Base-by-base conservation (phyloP, 2,113 vertebrate genomes). In the Cygnus buccinator region DNA sequence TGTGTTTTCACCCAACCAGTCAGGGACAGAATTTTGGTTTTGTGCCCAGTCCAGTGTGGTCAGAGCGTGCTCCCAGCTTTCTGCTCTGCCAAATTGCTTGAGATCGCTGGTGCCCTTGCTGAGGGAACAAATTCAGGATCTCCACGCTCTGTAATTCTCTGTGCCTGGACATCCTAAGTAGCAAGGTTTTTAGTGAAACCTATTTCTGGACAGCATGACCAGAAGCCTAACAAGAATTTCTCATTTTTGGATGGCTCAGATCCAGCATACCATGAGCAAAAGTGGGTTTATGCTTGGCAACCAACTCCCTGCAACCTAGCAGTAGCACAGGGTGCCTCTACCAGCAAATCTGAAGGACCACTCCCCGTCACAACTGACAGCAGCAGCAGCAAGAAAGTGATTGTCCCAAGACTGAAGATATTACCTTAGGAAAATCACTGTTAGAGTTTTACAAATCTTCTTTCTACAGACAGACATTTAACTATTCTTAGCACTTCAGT, bases 151-250 rank as follows among this genome's bases (percentile, higher is more conserved):
- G 10, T 29, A 33, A 26, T 7, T 54, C 26, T 43, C 76, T 58
- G 31, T 37, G 6, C 10, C 25, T 1, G 8, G 31, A 9, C 31
- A 4, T 50, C 18, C 11, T 14, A 26, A 0, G 10, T 9, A 37
- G 13, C 12, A 66, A 57, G 25, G 25, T 61, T 80, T 80, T 14
- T 35, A 70, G 33, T 22, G 12, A 70, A 93, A 68, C 3, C 1
- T 9, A 13, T 52, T 65, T 31, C 21, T 9, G 41, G 18, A 72
- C 22, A 63, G 14, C 12, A 7, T 28, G 33, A 22, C 5, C 59
- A 48, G 29, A 37, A 39, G 65, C 6, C 54, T 73, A 76, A n/a
- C 28, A 82, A 68, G 23, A 79, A 70, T 43, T 88, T 76, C 4
- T 6, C 11, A 11, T 44, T 19, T 65, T 35, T 55, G 33, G 54